Evolutionary conservation across 2,888 invertebrate genomes (phyloP).

Genomic region (Biston stratarius): DNA sequence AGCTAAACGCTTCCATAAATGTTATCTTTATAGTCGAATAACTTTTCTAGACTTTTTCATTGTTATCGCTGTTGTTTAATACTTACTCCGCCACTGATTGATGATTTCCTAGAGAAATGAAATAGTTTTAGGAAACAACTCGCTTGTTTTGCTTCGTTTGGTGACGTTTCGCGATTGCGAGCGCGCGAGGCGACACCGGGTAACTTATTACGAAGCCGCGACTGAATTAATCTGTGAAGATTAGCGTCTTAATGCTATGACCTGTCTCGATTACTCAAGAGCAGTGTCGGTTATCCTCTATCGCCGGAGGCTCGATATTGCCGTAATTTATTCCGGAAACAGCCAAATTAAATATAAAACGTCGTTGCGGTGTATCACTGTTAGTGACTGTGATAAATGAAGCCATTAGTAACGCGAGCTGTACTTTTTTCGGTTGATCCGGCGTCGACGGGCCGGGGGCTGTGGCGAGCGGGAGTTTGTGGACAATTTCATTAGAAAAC

Average conservation of each 20-base stretch:
- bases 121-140: slow-evolving; percentile 51
- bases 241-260: slow-evolving; percentile 75
- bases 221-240: slow-evolving; percentile 81
- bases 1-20: slow-evolving; percentile 60
- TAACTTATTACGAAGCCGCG: slow-evolving; percentile 81
- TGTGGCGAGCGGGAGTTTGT: slow-evolving; percentile 79
- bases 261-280: slow-evolving; percentile 78
- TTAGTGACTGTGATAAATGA: slow-evolving; percentile 87
- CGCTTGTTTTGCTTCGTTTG: slow-evolving; percentile 53
- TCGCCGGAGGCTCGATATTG: slow-evolving; percentile 79
- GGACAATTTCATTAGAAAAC: slow-evolving; percentile 87
- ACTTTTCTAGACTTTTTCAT: slow-evolving; percentile 54
- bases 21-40: slow-evolving; percentile 67
- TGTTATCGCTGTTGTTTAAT: slow-evolving; percentile 50
- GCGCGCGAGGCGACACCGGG: slow-evolving; percentile 53
- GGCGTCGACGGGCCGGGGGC: slow-evolving; percentile 78
- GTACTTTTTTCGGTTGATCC: slow-evolving; percentile 86
- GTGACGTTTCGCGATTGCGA: slow-evolving; percentile 67
- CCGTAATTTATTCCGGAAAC: slow-evolving; percentile 82
- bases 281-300: slow-evolving; percentile 72
- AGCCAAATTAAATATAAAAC: slow-evolving; percentile 86
- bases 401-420: slow-evolving; percentile 86
- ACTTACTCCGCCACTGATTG: slow-evolving; percentile 50
- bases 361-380: slow-evolving; percentile 86
- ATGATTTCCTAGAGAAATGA: slow-evolving; percentile 57